Conservation (phyloP, 2,888 invertebrate species). For the Tachina grossa region DNA sequence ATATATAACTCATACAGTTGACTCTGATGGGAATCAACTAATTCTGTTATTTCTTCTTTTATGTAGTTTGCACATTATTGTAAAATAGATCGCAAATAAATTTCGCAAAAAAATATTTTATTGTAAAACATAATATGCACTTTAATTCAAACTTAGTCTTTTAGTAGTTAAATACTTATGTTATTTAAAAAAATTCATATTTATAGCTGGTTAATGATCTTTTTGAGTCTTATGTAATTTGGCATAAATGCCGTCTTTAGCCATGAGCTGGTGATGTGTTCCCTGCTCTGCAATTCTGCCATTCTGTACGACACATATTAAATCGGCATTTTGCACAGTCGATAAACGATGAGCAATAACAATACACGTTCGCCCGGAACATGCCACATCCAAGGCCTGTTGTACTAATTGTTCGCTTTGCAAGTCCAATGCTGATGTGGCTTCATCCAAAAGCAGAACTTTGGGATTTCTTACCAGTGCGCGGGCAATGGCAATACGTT, state of each 20-base stretch:
- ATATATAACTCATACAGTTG: no score
- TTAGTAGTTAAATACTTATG: constrained; percentile 25
- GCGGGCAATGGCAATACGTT: constrained; percentile 92
- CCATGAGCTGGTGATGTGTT: constrained; percentile 89
- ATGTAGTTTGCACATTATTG: no score
- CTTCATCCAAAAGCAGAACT: constrained; percentile 89
- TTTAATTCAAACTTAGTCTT: constrained; percentile 44
- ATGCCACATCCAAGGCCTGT: constrained; percentile 92
- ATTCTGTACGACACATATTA: constrained; percentile 91
- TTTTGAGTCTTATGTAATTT: constrained; percentile 86
- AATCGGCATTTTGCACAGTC: constrained; percentile 92
- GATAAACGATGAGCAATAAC: constrained; percentile 94
- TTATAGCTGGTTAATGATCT: constrained; percentile 60
- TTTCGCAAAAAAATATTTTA: no score
- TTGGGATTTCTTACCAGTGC: constrained; percentile 89
- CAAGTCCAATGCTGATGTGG: constrained; percentile 90
- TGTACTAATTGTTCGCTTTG: constrained; percentile 91
- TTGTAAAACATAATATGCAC: constrained; percentile 25
- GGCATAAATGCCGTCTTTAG: constrained; percentile 86
- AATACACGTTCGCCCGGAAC: constrained; percentile 91
- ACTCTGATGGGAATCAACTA: no score
- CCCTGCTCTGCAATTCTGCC: constrained; percentile 91
- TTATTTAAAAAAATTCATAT: constrained; percentile 24
- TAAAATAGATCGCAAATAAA: no score
- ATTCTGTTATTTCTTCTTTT: no score